Conservation (phyloP, 2,113 vertebrate genomes). For the Salminus brasiliensis region DNA sequence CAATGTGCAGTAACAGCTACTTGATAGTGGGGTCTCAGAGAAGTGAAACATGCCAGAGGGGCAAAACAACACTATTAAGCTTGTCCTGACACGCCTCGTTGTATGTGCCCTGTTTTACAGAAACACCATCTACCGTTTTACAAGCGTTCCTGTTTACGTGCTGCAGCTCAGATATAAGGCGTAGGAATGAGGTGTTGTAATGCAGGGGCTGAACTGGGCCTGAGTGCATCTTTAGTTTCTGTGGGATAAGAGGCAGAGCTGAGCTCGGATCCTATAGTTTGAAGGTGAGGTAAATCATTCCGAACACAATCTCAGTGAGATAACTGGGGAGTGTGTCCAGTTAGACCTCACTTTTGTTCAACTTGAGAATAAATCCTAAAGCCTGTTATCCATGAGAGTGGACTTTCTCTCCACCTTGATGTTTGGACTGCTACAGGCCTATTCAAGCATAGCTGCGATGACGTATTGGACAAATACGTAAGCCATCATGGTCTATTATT, state of each 20-base stretch:
- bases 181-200: not conserved
- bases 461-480: too few species aligned
- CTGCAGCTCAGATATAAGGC: not conserved
- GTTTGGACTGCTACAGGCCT: not conserved
- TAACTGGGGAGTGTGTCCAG: not conserved
- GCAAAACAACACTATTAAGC: slow-evolving; percentile 44
- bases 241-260: not conserved
- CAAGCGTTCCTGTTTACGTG: slow-evolving; percentile 11
- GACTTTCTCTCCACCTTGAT: not conserved
- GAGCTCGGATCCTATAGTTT: not conserved
- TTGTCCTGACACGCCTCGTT: slow-evolving; percentile 36
- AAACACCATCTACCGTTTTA: slow-evolving; percentile 27
- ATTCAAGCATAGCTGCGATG: too few species aligned
- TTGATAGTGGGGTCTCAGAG: slow-evolving; percentile 65
- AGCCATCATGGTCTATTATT: too few species aligned
- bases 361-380: not conserved
- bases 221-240: not conserved
- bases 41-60: slow-evolving; percentile 58
- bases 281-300: not conserved
- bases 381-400: not conserved
- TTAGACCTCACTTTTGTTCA: not conserved
- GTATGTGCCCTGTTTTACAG: not conserved
- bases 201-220: not conserved
- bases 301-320: not conserved
- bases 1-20: slow-evolving; percentile 67